Evolutionary conservation across 2,113 vertebrate genomes (phyloP).

Genomic region (Phodopus roborovskii): DNA sequence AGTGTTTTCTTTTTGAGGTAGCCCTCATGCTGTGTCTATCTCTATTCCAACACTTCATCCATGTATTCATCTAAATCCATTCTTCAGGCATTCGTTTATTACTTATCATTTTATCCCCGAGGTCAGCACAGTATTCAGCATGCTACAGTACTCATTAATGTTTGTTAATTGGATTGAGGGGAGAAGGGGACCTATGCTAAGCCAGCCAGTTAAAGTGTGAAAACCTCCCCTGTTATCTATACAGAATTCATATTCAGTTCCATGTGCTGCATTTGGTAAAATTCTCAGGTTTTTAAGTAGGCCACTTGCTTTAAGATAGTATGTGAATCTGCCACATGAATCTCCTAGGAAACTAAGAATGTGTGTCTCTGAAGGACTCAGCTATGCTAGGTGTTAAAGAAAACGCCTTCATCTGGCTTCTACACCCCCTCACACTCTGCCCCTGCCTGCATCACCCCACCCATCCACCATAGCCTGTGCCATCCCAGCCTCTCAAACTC

Average conservation of each 20-base stretch:
- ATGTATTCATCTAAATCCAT: not conserved
- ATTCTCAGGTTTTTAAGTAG: conserved; percentile 5
- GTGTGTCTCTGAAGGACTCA: not conserved
- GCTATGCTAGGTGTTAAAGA: not conserved
- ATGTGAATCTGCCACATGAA: not conserved
- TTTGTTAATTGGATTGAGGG: not conserved
- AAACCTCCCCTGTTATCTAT: not conserved
- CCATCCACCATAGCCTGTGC: fast-evolving
- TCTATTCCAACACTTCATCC: not conserved
- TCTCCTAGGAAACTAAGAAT: not conserved
- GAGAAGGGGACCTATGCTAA: not conserved
- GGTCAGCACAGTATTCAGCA: not conserved
- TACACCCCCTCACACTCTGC: too few relatives aligned
- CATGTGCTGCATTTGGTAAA: not conserved
- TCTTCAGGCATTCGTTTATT: not conserved
- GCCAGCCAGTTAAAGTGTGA: not conserved
- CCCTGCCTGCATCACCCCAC: too few relatives aligned
- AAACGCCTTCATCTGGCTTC: not conserved
- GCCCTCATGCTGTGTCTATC: not conserved
- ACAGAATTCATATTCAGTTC: not conserved
- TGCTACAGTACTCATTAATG: not conserved
- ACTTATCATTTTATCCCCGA: not conserved
- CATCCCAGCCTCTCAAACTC: not conserved
- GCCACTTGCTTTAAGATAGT: not conserved
- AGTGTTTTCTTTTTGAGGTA: conserved; percentile 33